Evolutionary conservation across 2,888 invertebrate species (phyloP).

Genomic region (Melinaea marsaeus): DNA sequence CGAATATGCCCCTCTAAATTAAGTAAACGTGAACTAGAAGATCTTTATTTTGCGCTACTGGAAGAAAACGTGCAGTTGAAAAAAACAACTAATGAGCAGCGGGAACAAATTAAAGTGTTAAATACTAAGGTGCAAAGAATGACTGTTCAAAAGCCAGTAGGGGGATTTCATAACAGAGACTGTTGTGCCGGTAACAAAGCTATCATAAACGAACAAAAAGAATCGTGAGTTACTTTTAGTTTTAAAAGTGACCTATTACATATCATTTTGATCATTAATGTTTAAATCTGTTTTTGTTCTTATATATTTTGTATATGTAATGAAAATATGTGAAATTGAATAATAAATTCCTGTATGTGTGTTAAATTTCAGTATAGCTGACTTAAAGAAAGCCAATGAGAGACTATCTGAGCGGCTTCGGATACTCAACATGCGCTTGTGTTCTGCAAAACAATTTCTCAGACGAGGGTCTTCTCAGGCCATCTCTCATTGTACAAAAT

Average conservation of each 20-base stretch:
- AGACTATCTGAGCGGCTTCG: constrained; percentile 52
- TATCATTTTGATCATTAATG: not conserved
- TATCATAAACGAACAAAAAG: constrained; percentile 52
- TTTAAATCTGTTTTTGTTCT: not conserved
- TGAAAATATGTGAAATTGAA: not conserved
- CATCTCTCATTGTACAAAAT: constrained; percentile 33
- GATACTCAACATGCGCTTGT: constrained; percentile 54
- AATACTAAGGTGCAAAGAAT: constrained; percentile 55
- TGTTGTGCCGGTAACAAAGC: constrained; percentile 47
- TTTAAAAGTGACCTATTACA: not conserved
- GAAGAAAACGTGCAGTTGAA: constrained; percentile 81
- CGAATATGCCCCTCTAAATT: constrained; percentile 71
- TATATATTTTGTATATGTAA: not conserved
- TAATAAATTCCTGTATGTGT: not conserved
- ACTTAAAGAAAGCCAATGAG: constrained; percentile 52
- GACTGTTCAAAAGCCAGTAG: constrained; percentile 40
- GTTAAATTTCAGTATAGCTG: constrained; percentile 45
- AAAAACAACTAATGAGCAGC: constrained; percentile 78
- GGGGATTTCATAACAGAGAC: constrained; percentile 44
- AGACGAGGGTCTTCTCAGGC: constrained; percentile 39
- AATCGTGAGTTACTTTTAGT: constrained; percentile 45
- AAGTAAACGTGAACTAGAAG: constrained; percentile 80
- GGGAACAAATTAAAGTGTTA: constrained; percentile 66
- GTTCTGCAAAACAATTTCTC: constrained; percentile 62
- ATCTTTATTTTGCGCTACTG: constrained; percentile 79